Evolutionary conservation across 2,113 vertebrate species (phyloP).

Genomic region (Greenwoodochromis staneri): DNA sequence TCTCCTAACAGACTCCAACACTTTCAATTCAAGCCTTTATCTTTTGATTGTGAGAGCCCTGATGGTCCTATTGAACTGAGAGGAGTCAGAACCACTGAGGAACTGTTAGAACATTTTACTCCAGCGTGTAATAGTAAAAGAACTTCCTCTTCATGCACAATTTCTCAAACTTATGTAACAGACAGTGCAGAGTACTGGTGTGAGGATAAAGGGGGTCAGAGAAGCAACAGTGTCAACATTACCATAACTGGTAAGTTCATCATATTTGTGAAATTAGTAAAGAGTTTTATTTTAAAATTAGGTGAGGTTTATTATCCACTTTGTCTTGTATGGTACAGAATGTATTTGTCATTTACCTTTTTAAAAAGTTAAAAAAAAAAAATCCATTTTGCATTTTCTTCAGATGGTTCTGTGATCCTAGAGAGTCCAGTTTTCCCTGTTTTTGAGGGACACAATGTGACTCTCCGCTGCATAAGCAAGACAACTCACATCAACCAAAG

Average conservation of each 20-base stretch:
- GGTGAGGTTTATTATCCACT: accelerated
- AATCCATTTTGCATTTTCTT: accelerated
- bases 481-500: background rate
- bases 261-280: background rate
- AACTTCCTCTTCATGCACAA: accelerated
- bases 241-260: background rate
- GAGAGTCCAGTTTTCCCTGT: background rate
- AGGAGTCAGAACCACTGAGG: accelerated
- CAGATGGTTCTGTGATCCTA: background rate
- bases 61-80: accelerated
- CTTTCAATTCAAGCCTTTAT: background rate
- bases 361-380: too few relatives aligned
- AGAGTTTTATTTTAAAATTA: background rate
- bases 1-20: accelerated
- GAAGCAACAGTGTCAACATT: background rate
- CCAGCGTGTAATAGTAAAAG: accelerated
- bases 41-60: accelerated
- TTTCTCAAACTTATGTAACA: accelerated
- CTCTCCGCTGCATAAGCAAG: accelerated
- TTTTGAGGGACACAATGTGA: background rate
- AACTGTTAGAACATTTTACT: accelerated
- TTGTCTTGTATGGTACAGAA: accelerated
- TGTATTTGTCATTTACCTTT: too few relatives aligned
- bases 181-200: background rate
- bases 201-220: background rate